Base-by-base conservation (phyloP, 1,140 invertebrate species). In the Lordiphosa stackelbergi region DNA sequence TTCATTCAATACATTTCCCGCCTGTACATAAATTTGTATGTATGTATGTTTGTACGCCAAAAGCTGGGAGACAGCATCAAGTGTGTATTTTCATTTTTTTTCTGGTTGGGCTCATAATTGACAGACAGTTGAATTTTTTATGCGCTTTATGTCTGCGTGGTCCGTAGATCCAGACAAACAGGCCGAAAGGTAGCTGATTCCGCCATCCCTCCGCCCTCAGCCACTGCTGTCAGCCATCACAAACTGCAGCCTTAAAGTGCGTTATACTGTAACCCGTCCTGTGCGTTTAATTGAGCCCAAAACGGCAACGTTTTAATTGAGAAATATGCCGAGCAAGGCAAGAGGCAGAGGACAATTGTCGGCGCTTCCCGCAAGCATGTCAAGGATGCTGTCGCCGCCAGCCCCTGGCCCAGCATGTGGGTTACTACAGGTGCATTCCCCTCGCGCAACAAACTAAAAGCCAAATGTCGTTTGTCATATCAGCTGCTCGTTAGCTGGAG, bases 381-480 rank as follows among this genome's bases (percentile, higher is more conserved):
- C 75, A 81, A 81, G 75, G 75, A 81, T 81, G 66, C 43, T 60
- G 75, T 79, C 59, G 72, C 19, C 61, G 62, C 74, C 38, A 43
- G 31, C 65, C 57, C 51, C 52, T 45, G 24, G 38, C 9, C 43
- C 37, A 31, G 22, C 49, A 47, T 52, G 51, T 66, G 55, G 41
- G 57, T 55, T 55, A 56, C 53, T 49, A 51, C 62, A 63, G 52
- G 64, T 69, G 65, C 65, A 69, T 55, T 22, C 12, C 16, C 35
- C 42, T 37, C 36, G 36, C 51, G 45, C 53, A 55, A 36, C 48
- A 24, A 66, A 63, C 74, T 71, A 71, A 79, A 79, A 83, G 71
- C 75, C 71, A 81, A 81, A 81, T 75, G 75, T 58, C 72, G 59
- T 66, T 74, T 81, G 72, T 71, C 77, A 73, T 66, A 81, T 81